Conservation (phyloP, 1,140 invertebrate genomes). For the Cotesia chilonis region DNA sequence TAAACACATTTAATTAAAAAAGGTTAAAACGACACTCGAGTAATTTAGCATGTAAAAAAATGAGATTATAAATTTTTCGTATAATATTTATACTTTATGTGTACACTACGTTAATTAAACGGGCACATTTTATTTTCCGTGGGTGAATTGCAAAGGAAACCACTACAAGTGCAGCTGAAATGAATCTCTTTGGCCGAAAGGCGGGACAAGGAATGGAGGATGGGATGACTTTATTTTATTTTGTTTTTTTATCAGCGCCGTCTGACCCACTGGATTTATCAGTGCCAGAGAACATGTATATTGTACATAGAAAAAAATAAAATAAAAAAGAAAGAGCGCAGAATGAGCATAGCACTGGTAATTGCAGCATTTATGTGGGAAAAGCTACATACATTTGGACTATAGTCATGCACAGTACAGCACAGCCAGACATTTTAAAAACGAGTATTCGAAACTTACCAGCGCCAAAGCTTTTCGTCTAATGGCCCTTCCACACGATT, state of each 20-base stretch:
- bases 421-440: slow-evolving; percentile 8
- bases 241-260: background rate
- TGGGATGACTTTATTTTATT: background rate
- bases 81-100: background rate
- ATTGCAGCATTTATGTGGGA: slow-evolving; percentile 24
- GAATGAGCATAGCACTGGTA: background rate
- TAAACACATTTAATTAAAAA: too few species aligned
- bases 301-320: too few species aligned
- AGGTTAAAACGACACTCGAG: too few species aligned
- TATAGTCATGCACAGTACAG: too few species aligned
- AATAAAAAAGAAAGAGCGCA: background rate
- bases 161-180: slow-evolving; percentile 5
- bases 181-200: slow-evolving; percentile 6
- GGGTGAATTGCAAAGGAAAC: background rate
- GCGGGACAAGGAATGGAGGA: background rate
- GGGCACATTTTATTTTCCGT: slow-evolving; percentile 7
- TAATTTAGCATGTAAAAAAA: too few species aligned
- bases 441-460: slow-evolving; percentile 9
- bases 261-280: slow-evolving; percentile 16
- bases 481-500: slow-evolving; percentile 39
- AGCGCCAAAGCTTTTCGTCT: slow-evolving; percentile 26
- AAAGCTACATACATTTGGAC: slow-evolving; percentile 7
- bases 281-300: background rate
- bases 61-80: background rate
- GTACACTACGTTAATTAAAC: slow-evolving; percentile 3